Conservation (phyloP, 2,797 vertebrate species). For the Rhadinocentrus ornatus region DNA sequence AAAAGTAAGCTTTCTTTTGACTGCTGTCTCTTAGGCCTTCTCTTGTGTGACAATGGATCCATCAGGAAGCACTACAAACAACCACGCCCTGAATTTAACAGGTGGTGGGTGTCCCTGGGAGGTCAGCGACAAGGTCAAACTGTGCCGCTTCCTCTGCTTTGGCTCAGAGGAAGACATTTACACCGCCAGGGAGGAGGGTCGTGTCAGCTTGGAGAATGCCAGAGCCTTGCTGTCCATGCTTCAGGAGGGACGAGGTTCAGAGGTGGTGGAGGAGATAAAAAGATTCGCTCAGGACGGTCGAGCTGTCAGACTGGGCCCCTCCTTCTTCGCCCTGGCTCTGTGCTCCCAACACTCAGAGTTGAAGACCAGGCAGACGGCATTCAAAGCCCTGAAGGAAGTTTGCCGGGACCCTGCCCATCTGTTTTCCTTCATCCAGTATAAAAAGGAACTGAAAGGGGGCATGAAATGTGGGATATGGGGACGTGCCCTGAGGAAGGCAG, state of each 20-base stretch:
- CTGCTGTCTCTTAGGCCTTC: slow-evolving; percentile 39
- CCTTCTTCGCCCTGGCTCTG: slow-evolving; percentile 90
- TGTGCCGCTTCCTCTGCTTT: slow-evolving; percentile 91
- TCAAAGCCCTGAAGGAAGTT: slow-evolving; percentile 89
- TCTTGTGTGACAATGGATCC: slow-evolving; percentile 80
- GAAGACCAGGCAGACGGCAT: slow-evolving; percentile 89
- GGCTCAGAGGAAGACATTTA: slow-evolving; percentile 88
- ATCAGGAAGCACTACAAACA: slow-evolving; percentile 53
- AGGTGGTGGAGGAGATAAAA: slow-evolving; percentile 90
- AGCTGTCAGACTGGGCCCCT: slow-evolving; percentile 81
- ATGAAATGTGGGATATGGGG: slow-evolving; percentile 97
- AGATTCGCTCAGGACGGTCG: slow-evolving; percentile 84
- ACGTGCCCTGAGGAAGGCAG: slow-evolving; percentile 91
- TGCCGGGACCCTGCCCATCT: slow-evolving; percentile 88
- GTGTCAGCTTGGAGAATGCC: slow-evolving; percentile 78
- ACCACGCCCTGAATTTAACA: slow-evolving; percentile 73
- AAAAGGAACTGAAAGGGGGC: slow-evolving; percentile 92
- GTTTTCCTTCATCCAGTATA: slow-evolving; percentile 93
- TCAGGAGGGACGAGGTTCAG: slow-evolving; percentile 87
- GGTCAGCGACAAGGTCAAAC: slow-evolving; percentile 82
- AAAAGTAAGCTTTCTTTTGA: not conserved
- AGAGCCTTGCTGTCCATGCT: slow-evolving; percentile 86
- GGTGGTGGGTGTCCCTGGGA: slow-evolving; percentile 72
- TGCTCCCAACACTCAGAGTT: slow-evolving; percentile 91
- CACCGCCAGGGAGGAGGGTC: slow-evolving; percentile 83